These are phyloP conservation scores for Lagorchestes hirsutus DNA, from an alignment of 2,797 vertebrate species.

Conservation along the genomic window DNA sequence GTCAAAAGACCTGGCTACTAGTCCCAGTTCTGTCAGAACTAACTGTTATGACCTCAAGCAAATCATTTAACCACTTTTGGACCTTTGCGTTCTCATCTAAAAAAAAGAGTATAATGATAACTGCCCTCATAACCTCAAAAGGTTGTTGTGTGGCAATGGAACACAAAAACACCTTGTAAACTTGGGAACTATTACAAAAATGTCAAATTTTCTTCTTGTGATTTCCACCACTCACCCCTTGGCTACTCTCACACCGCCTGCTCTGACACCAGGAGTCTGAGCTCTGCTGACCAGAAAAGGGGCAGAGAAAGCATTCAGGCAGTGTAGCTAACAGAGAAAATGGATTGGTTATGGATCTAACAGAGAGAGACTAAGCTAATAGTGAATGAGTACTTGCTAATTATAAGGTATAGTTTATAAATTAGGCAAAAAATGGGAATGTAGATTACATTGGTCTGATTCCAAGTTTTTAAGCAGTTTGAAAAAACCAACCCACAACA, in stretches of 20 bases:
- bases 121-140: neutral
- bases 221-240: neutral
- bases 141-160: neutral
- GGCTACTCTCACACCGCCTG: neutral
- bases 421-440: conserved; percentile 79
- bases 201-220: neutral
- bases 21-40: neutral
- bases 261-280: neutral
- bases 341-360: conserved; percentile 68
- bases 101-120: neutral
- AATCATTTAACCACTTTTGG: neutral
- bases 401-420: conserved; percentile 77
- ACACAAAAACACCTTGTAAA: neutral
- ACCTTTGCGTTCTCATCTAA: neutral
- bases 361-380: conserved; percentile 63
- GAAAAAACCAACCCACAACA: conserved; percentile 55
- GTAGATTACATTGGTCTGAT: conserved; percentile 75
- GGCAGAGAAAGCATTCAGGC: neutral
- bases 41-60: neutral
- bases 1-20: neutral
- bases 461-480: conserved; percentile 74
- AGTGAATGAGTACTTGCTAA: conserved; percentile 72
- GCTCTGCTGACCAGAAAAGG: neutral
- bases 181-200: neutral
- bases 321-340: conserved; percentile 48